Evolutionary conservation across 2,888 invertebrate species (phyloP).

Genomic region (Scaptomyza reducta): DNA sequence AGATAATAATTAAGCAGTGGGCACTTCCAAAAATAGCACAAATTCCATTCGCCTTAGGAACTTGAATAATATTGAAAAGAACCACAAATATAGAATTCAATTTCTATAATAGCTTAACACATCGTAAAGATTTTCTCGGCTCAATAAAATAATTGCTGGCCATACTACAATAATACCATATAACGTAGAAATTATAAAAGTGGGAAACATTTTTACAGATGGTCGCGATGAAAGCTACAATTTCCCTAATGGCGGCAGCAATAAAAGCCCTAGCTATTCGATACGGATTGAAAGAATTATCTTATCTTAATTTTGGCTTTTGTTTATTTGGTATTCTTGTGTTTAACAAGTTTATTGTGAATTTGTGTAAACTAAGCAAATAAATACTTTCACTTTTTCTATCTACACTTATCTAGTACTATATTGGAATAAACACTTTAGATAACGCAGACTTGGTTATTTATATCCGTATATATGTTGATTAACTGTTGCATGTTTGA

Average conservation of each 20-base stretch:
- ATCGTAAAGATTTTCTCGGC: conserved; percentile 71
- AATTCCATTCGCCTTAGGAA: conserved; percentile 2
- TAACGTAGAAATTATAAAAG: conserved; percentile 10
- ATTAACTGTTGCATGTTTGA: conserved; percentile 46
- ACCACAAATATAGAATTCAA: conserved; percentile 20
- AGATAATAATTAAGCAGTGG: conserved; percentile 51
- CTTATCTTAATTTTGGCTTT: conserved; percentile 50
- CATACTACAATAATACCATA: conserved; percentile 4
- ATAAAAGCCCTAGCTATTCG: conserved; percentile 4
- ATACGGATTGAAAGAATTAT: not conserved
- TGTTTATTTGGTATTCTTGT: conserved; percentile 59
- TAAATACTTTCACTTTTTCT: conserved; percentile 57
- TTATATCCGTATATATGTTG: conserved; percentile 27
- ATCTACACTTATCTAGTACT: conserved; percentile 31
- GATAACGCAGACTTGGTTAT: not conserved
- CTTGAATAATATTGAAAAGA: conserved; percentile 5
- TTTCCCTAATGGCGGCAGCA: too few relatives aligned
- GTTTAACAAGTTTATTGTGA: conserved; percentile 51
- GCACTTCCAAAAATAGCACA: conserved; percentile 31
- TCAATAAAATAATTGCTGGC: conserved; percentile 45
- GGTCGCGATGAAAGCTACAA: conserved; percentile 67
- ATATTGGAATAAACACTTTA: conserved; percentile 7
- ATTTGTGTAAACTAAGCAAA: conserved; percentile 39
- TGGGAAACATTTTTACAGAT: conserved; percentile 38
- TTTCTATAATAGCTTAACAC: conserved; percentile 66